phyloP scores from a whole-genome alignment of 2,888 invertebrate genomes.

The Thecocarcelia acutangulata region DNA sequence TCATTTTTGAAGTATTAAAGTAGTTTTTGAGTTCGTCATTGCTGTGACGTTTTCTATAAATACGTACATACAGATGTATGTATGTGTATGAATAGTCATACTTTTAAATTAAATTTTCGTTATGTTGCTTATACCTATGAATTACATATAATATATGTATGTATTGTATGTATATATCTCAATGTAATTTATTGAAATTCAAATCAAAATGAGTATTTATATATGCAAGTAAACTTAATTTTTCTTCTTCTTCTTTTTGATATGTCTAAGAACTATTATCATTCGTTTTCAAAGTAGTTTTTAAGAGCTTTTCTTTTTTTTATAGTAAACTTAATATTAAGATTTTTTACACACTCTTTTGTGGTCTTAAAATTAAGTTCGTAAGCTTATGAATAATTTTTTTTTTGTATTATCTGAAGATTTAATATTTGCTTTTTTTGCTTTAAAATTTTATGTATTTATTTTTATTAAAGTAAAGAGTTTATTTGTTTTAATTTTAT shows the following conservation, averaged over 20 bases:
- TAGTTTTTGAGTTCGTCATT: conserved; percentile 54
- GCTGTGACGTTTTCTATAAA: conserved; percentile 59
- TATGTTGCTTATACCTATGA: too few species aligned
- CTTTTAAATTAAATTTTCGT: conserved; percentile 17
- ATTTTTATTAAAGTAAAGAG: conserved; percentile 65
- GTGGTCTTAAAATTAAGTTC: conserved; percentile 41
- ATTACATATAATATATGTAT: not conserved
- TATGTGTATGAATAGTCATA: not conserved
- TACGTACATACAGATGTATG: conserved; percentile 59
- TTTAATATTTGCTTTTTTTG: conserved; percentile 6
- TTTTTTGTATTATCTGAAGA: conserved; percentile 13
- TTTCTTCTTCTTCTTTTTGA: conserved; percentile 71
- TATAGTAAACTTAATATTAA: conserved; percentile 37
- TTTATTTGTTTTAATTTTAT: conserved; percentile 43
- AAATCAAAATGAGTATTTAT: not conserved
- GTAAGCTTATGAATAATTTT: conserved; percentile 66
- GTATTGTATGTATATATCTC: conserved; percentile 10
- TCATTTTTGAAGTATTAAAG: conserved; percentile 73
- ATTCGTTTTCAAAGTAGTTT: conserved; percentile 78
- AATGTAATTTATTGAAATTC: not conserved
- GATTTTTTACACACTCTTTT: conserved; percentile 21
- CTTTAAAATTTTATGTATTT: conserved; percentile 3
- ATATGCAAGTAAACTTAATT: not conserved
- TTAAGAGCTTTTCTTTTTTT: conserved; percentile 46
- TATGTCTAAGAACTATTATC: conserved; percentile 82